Base-by-base conservation (phyloP, 2,797 vertebrate species). In the Enteromius radiatus region DNA sequence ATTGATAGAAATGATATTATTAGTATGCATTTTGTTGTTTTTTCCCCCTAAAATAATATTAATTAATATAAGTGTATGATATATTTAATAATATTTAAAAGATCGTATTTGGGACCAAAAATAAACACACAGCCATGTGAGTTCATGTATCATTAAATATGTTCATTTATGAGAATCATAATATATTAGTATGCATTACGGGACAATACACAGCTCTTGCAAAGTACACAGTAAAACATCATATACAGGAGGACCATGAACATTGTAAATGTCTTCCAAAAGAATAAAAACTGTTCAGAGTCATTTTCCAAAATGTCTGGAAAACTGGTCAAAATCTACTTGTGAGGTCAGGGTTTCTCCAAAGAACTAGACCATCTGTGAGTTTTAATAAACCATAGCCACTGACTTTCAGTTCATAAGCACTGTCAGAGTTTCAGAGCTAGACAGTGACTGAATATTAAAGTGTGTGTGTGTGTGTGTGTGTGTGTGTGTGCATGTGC, bases 121-220 rank as follows among this genome's bases (percentile, higher is more conserved):
- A 87, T 45, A 87, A 83, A 90, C 90, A 92, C 94, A 92, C 91
- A 88, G 95, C 95, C 91, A 94, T 96, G 96, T 94, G 89, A 94
- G 94, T 94, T 94, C 93, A 96, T 93, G 91, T 96, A 95, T 97
- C 96, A 98, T 99, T 99, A 99, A 99, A 99, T 99, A 99, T 97
- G 97, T 99, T 98, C 97, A 97, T 98, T 98, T 98, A 96, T 96
- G 96, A 98, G 97, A 97, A 97, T 96, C 96, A 96, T 97, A 97
- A 99, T 99, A 98, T 99, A 99, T 99, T 99, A 99, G 98, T 99
- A 98, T 95, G 95, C 93, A 96, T 97, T 95, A 96, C 95, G 96
- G 94, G 95, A 96, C 95, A 96, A 90, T 89, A 96, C 95, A 95
- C 93, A 85, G 93, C 94, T 94, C 95, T 94, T 93, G 94, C 95